Evolutionary conservation across 37 sponge, comb jelly and placozoan species (phyloP).

Genomic region (Bolinopsis microptera): DNA sequence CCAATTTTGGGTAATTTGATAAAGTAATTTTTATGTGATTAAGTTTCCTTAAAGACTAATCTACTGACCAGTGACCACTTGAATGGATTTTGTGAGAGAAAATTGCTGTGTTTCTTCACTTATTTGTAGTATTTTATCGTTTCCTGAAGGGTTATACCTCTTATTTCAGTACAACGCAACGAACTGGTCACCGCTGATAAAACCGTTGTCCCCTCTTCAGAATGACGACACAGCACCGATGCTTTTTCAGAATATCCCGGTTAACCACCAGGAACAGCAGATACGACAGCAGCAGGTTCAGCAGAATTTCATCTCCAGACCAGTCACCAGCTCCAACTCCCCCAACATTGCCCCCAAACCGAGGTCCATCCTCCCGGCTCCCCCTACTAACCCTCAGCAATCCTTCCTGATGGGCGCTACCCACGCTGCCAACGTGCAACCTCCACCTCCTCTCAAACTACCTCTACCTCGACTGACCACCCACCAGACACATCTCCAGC

Average conservation of each 20-base stretch:
- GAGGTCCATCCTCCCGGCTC: not conserved
- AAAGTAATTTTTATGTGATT: too few relatives aligned
- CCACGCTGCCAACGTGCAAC: not conserved
- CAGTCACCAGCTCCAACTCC: not conserved
- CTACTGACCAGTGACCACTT: too few relatives aligned
- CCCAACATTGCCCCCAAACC: not conserved
- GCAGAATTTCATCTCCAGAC: not conserved
- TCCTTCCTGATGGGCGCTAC: not conserved
- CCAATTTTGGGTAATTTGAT: too few relatives aligned
- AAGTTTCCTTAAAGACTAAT: too few relatives aligned
- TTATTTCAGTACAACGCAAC: constrained; percentile 27
- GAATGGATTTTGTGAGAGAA: too few relatives aligned
- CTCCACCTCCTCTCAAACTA: constrained; percentile 14
- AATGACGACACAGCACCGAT: not conserved
- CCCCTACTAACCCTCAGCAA: not conserved
- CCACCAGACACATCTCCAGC: not conserved
- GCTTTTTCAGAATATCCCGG: not conserved
- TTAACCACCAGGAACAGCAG: not conserved
- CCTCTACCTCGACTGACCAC: not conserved
- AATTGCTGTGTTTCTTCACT: too few relatives aligned
- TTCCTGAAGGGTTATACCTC: too few relatives aligned
- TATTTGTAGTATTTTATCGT: too few relatives aligned
- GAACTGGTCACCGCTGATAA: constrained; percentile 42
- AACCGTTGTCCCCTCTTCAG: not conserved
- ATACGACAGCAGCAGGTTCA: not conserved